Percentiles rank a stretch among this genome's conserved stretches.
These are phyloP conservation scores for Halocaridina rubra DNA, from an alignment of 2,888 invertebrate genomes.

Conservation along the genomic window DNA sequence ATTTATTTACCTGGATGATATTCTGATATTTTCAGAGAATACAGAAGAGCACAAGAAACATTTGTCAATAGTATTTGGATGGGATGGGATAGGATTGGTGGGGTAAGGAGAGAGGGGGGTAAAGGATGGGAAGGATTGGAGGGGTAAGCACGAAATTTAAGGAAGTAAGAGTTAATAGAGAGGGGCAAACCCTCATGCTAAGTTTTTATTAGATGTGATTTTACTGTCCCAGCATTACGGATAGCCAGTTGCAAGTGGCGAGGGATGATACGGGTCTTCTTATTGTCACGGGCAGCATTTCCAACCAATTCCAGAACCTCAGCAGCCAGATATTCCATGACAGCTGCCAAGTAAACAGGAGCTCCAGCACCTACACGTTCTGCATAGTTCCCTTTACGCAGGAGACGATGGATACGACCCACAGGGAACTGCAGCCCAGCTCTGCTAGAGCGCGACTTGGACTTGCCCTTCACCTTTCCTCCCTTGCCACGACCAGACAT, in stretches of 20 bases:
- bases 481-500: slow-evolving; percentile 39
- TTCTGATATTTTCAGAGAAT: no score
- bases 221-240: slow-evolving; percentile 84
- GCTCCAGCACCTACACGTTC: slow-evolving; percentile 68
- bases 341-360: slow-evolving; percentile 68
- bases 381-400: slow-evolving; percentile 68
- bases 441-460: slow-evolving; percentile 69
- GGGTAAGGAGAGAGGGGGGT: no score
- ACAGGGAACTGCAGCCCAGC: slow-evolving; percentile 67
- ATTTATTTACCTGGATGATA: no score
- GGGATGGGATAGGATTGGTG: no score
- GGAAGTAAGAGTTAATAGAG: no score
- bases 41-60: no score
- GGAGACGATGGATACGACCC: slow-evolving; percentile 66
- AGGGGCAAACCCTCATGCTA: no score
- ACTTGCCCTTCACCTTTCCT: slow-evolving; percentile 70
- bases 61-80: no score
- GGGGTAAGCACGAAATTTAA: no score
- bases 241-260: slow-evolving; percentile 84
- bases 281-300: slow-evolving; percentile 60
- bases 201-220: no score
- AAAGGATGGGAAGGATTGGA: no score
- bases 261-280: slow-evolving; percentile 75
- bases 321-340: slow-evolving; percentile 77
- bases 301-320: slow-evolving; percentile 69